Evolutionary conservation across 1,140 invertebrate genomes (phyloP), one percentile per base, ranked within the genome.

Genomic region (Bombus breviceps): DNA sequence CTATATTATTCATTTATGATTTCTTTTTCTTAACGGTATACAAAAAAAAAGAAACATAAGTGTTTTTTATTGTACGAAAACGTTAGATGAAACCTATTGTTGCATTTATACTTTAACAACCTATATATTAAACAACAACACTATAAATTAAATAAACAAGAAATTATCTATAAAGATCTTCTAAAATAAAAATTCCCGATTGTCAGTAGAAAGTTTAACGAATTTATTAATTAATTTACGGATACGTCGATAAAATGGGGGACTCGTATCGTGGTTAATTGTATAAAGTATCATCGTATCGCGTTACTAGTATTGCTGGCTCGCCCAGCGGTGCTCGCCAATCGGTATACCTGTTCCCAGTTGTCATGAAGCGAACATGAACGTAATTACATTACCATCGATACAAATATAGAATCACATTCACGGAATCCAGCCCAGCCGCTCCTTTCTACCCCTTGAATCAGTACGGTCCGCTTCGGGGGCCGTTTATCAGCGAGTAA

Each of bases 351-450:
- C 82, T 43, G 75, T 69, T 62, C 32, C 83, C 71, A 68, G 59
- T 89, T 86, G 85, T 89, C 88, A 86, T 47, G 85, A 89, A 86
- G 78, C 88, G 84, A 87, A 75, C 77, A 73, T 66, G 85, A 84
- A 86, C 87, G 75, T 89, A 87, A 89, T 87, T 87, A 89, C 88
- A 87, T 85, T 91, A 90, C 80, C 85, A 82, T 85, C 77, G 87
- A 88, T 57, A 78, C 76, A 90, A 90, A 91, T 90, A 90, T 88
- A 86, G 86, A 90, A 88, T 89, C 88, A 83, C 77, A 81, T 88
- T 90, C 82, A 73, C 66, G 83, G 74, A 81, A 59, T 87, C 59
- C 74, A 28, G 10, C 34, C 25, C 39, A 22, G 25, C 28, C 77
- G 13, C 41, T 32, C 43, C 79, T 25, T 78, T 32, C 64, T 74